These are phyloP conservation scores for Ammospiza caudacuta DNA, from an alignment of 2,113 vertebrate genomes.

Conservation along the genomic window DNA sequence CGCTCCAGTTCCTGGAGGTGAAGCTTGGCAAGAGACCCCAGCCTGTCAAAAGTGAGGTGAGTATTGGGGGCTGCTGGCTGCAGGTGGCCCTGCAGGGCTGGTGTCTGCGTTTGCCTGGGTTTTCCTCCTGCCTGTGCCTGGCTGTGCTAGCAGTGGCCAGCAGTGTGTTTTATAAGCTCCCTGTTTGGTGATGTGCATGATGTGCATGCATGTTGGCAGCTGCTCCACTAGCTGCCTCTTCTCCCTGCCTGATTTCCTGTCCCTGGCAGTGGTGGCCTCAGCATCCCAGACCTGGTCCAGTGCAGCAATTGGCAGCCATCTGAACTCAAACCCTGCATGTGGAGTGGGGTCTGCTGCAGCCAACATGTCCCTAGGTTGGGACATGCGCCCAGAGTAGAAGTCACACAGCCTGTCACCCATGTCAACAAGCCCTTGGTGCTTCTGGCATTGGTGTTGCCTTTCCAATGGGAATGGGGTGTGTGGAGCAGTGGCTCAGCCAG, in stretches of 20 bases:
- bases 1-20: constrained; percentile 90
- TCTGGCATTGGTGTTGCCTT: background rate
- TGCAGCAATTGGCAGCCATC: background rate
- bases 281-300: background rate
- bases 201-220: rapidly evolving
- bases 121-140: background rate
- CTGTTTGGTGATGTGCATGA: background rate
- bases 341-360: background rate
- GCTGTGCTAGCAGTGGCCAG: background rate
- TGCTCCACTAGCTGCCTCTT: background rate
- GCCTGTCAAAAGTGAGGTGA: constrained; percentile 91
- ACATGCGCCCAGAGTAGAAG: rapidly evolving
- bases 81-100: background rate
- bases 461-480: rapidly evolving
- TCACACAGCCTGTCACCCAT: rapidly evolving
- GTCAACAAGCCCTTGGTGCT: background rate
- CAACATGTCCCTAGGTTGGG: rapidly evolving
- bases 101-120: background rate
- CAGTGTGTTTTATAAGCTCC: rapidly evolving
- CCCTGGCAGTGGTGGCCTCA: background rate
- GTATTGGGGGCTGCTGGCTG: background rate
- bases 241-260: background rate
- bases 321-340: background rate
- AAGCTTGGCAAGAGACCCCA: constrained; percentile 89
- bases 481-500: background rate